A percentile compares a stretch with the other conserved stretches of the same genome.
Evolutionary conservation across 1,140 invertebrate genomes (phyloP).

Genomic region (Micrasema minimum): DNA sequence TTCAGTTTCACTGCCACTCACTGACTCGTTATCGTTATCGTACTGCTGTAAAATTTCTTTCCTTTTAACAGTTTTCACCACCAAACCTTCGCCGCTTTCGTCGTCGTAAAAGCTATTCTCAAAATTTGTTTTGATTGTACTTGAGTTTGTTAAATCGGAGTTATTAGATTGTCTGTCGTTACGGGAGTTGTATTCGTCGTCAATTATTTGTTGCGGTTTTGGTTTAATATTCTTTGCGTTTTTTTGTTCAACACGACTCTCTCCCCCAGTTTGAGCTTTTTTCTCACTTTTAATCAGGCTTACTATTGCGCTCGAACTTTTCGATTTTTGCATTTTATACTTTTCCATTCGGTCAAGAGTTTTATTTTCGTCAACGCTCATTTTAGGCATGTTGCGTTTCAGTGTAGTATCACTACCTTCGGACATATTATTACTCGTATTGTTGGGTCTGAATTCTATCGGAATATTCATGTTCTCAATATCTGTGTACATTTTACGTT

Average conservation of each 20-base stretch:
- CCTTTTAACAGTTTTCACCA: conserved; percentile 75
- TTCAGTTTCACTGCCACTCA: conserved; percentile 67
- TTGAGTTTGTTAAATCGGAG: conserved; percentile 65
- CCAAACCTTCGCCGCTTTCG: conserved; percentile 69
- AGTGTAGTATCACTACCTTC: conserved; percentile 29
- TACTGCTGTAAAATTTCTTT: conserved; percentile 77
- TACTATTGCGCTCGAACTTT: conserved; percentile 63
- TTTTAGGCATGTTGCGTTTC: conserved; percentile 54
- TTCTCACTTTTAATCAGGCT: conserved; percentile 61
- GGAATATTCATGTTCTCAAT: conserved; percentile 61
- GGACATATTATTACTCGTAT: conserved; percentile 56
- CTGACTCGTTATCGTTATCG: conserved; percentile 71
- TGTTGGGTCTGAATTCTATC: conserved; percentile 57
- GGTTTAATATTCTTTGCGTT: conserved; percentile 65
- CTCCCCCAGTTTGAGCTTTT: conserved; percentile 50
- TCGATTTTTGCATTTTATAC: conserved; percentile 62
- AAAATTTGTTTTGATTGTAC: conserved; percentile 66
- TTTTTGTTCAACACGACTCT: conserved; percentile 53
- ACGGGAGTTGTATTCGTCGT: conserved; percentile 61
- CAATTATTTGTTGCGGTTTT: conserved; percentile 63
- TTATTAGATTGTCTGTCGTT: conserved; percentile 63
- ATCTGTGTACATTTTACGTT: conserved; percentile 65
- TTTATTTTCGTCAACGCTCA: conserved; percentile 60
- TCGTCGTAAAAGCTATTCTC: conserved; percentile 72
- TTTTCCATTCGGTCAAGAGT: conserved; percentile 64